Conservation (phyloP, 2,113 vertebrate species). For the Xyliphius kryptos region DNA sequence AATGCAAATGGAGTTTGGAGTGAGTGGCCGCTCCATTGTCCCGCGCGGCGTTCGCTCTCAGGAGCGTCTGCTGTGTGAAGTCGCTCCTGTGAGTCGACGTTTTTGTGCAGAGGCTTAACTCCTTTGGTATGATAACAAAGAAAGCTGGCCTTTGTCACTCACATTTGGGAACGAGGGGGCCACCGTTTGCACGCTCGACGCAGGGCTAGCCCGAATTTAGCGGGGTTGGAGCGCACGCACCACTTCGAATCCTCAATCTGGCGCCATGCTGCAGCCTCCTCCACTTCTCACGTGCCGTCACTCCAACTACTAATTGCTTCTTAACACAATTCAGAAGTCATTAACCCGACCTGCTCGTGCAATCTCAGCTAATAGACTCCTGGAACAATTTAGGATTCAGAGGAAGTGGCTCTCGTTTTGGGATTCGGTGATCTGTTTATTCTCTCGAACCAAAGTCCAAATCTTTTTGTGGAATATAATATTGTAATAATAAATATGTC, state of each 20-base stretch:
- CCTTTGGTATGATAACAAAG: slow-evolving; percentile 74
- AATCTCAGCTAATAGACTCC: no score
- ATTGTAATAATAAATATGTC: no score
- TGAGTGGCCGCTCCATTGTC: slow-evolving; percentile 62
- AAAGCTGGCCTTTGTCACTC: slow-evolving; percentile 61
- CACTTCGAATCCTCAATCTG: slow-evolving; percentile 35
- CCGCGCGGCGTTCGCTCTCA: slow-evolving; percentile 71
- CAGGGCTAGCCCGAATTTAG: no score
- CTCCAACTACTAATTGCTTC: slow-evolving; percentile 61
- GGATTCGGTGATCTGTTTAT: no score
- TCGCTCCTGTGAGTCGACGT: slow-evolving; percentile 57
- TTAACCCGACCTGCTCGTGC: slow-evolving; percentile 42
- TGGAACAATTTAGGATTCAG: no score
- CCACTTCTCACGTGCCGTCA: slow-evolving; percentile 72
- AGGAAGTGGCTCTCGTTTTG: no score
- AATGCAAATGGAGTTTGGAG: slow-evolving; percentile 44
- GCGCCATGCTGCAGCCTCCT: slow-evolving; percentile 49
- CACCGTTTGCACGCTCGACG: no score
- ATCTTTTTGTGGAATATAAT: no score
- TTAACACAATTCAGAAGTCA: slow-evolving; percentile 52
- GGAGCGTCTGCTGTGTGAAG: slow-evolving; percentile 62
- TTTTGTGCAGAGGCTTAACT: slow-evolving; percentile 59
- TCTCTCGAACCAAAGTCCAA: no score
- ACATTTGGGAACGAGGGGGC: slow-evolving; percentile 36
- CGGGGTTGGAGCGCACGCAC: slow-evolving; percentile 1